phyloP scores from a whole-genome alignment of 2,113 vertebrate genomes.

The Saiga tatarica region DNA sequence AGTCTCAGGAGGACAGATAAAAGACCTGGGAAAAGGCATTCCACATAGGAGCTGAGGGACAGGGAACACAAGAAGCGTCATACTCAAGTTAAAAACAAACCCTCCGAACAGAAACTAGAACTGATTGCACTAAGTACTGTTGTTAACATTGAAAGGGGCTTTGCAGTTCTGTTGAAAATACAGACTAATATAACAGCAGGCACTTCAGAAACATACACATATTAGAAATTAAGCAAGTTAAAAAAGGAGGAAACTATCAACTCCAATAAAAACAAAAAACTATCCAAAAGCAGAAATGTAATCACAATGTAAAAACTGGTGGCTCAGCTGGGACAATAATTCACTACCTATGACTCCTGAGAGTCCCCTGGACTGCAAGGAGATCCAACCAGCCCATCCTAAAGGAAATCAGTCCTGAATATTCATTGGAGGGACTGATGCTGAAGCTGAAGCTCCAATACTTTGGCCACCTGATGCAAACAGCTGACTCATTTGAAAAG shows the following conservation, averaged over 20 bases:
- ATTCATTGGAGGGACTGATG: background rate
- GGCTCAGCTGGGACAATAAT: background rate
- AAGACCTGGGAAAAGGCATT: background rate
- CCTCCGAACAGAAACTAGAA: background rate
- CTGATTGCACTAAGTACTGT: background rate
- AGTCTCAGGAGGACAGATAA: background rate
- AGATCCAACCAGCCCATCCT: background rate
- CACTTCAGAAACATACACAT: background rate
- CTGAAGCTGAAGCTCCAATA: background rate
- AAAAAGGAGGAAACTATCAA: background rate
- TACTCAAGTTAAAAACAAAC: background rate
- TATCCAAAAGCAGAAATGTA: background rate
- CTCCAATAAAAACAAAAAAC: background rate
- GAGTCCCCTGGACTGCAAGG: background rate
- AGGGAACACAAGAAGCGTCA: background rate
- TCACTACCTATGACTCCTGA: background rate
- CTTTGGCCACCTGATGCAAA: background rate
- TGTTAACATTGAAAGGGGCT: background rate
- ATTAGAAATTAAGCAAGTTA: background rate
- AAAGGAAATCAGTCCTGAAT: background rate
- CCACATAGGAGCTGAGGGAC: background rate
- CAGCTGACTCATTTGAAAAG: background rate
- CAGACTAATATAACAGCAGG: background rate
- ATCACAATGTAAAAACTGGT: background rate
- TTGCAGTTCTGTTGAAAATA: background rate